phyloP scores from a whole-genome alignment of 1,140 invertebrate species.

The Diabrotica undecimpunctata region DNA sequence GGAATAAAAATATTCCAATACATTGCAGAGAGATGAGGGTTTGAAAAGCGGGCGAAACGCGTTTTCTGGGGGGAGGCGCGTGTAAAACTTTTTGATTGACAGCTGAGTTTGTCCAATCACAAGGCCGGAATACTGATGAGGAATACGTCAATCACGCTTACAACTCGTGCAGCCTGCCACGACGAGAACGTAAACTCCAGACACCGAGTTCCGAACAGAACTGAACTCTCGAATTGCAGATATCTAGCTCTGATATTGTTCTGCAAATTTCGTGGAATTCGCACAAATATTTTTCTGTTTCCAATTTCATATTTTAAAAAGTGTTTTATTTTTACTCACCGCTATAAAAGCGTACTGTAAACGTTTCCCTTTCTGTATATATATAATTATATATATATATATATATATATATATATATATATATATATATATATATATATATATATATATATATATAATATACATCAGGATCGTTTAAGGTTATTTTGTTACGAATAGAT shows the following conservation, averaged over 20 bases:
- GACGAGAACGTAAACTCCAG: not conserved
- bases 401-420: too few relatives aligned
- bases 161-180: constrained; percentile 4
- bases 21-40: constrained; percentile 30
- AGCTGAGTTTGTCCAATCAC: constrained; percentile 57
- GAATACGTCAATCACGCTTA: constrained; percentile 46
- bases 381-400: too few relatives aligned
- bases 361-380: too few relatives aligned
- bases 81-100: constrained; percentile 57
- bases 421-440: too few relatives aligned
- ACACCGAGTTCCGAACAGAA: constrained; percentile 3
- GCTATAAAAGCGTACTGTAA: too few relatives aligned
- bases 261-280: too few relatives aligned
- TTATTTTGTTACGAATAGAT: too few relatives aligned
- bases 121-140: constrained; percentile 60
- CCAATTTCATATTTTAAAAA: too few relatives aligned
- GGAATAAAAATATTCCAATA: constrained; percentile 47
- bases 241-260: not conserved
- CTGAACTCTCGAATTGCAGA: constrained; percentile 5
- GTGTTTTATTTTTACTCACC: too few relatives aligned
- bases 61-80: constrained; percentile 32
- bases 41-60: constrained; percentile 27
- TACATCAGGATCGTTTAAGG: too few relatives aligned
- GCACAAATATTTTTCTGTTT: too few relatives aligned
- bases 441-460: too few relatives aligned